Conservation (phyloP, 2,113 vertebrate species). For the Taurulus bubalis region DNA sequence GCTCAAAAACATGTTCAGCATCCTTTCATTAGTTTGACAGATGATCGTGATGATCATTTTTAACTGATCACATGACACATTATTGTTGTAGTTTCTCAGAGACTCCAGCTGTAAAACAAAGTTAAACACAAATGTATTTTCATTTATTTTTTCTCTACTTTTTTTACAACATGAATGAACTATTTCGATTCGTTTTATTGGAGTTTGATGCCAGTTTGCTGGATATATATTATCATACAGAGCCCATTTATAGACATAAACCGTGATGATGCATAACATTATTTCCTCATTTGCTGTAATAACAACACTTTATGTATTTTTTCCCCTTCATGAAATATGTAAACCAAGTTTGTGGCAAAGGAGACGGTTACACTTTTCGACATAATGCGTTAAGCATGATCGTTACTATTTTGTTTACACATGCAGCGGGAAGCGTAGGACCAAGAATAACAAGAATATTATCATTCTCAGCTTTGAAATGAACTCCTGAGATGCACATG, state of each 20-base stretch:
- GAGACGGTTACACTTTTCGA: neutral
- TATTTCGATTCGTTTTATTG: no score
- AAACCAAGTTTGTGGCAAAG: no score
- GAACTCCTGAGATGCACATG: neutral
- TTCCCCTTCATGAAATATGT: no score
- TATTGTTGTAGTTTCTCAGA: neutral
- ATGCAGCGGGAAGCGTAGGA: no score
- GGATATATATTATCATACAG: neutral
- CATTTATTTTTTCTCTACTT: no score
- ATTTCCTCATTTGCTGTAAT: neutral
- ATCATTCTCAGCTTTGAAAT: neutral
- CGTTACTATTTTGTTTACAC: no score
- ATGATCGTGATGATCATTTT: neutral
- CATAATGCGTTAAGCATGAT: no score
- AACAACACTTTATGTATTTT: neutral
- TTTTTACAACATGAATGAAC: no score
- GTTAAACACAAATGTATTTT: no score
- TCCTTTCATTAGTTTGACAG: neutral
- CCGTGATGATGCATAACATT: no score
- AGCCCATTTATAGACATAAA: neutral
- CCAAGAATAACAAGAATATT: neutral
- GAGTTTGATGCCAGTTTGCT: no score
- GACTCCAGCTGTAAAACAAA: neutral
- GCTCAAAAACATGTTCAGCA: neutral
- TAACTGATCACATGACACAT: neutral